A percentile compares a stretch with the other conserved stretches of the same genome.
Conservation (phyloP, 2,113 vertebrate genomes). For the Accipiter virgatus region DNA sequence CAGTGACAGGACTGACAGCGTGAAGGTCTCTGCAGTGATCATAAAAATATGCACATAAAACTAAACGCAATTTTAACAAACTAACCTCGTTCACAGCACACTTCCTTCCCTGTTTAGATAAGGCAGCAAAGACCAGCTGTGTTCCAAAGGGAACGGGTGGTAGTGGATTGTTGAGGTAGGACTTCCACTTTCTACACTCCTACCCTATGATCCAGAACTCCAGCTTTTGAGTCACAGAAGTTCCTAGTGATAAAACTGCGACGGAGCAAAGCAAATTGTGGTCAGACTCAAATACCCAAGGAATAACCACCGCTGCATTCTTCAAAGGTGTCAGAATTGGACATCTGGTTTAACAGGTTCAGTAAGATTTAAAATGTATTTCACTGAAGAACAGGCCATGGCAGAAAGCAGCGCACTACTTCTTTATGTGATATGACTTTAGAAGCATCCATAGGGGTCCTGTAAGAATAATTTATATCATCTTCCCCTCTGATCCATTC, state of each 20-base stretch:
- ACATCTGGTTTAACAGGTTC: background rate
- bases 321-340: background rate
- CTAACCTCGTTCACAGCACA: background rate
- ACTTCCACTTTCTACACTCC: background rate
- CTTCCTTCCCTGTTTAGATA: background rate
- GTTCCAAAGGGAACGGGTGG: background rate
- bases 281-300: background rate
- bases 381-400: background rate
- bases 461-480: rapidly evolving
- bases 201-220: background rate
- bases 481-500: background rate
- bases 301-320: background rate
- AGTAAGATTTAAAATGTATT: background rate
- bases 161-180: background rate
- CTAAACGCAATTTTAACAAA: background rate
- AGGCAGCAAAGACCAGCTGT: background rate
- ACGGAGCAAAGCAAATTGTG: background rate
- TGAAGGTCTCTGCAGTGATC: background rate
- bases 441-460: background rate
- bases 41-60: background rate
- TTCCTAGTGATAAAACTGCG: rapidly evolving
- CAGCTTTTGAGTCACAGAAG: background rate
- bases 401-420: background rate
- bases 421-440: background rate
- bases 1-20: rapidly evolving